phyloP scores from a whole-genome alignment of 1,140 invertebrate genomes.

The Aethina tumida region DNA sequence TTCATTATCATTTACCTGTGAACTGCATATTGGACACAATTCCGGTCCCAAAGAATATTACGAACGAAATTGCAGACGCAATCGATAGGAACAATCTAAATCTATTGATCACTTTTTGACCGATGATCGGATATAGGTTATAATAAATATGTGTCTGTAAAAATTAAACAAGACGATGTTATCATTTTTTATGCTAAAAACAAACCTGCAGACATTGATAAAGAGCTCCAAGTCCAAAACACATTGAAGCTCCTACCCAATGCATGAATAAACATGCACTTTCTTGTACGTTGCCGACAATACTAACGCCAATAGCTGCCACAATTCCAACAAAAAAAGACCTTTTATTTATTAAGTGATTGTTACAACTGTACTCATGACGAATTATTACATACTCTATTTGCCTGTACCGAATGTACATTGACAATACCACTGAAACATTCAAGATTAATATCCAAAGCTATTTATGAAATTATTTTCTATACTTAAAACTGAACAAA shows the following conservation, averaged over 20 bases:
- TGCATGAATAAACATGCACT: constrained; percentile 52
- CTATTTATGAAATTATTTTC: no score
- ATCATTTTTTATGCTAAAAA: background rate
- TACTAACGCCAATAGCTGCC: constrained; percentile 48
- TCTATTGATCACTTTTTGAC: no score
- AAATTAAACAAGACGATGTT: background rate
- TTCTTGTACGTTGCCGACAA: constrained; percentile 66
- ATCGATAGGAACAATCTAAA: no score
- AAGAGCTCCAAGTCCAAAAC: constrained; percentile 48
- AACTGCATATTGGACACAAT: constrained; percentile 15
- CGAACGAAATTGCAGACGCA: no score
- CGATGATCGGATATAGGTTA: constrained; percentile 14
- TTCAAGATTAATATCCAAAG: no score
- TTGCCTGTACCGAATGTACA: constrained; percentile 40
- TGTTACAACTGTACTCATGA: constrained; percentile 14
- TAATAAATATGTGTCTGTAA: constrained; percentile 15
- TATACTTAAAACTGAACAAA: constrained; percentile 59
- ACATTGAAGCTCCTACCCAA: constrained; percentile 49
- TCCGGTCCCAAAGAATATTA: no score
- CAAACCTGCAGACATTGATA: constrained; percentile 55
- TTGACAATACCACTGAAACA: constrained; percentile 38
- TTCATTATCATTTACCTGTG: constrained; percentile 15
- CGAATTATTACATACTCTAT: constrained; percentile 36
- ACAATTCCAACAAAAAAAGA: constrained; percentile 32
- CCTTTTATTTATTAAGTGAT: constrained; percentile 21